phyloP scores from a whole-genome alignment of 2,113 vertebrate genomes.

The Solenodon paradoxus region DNA sequence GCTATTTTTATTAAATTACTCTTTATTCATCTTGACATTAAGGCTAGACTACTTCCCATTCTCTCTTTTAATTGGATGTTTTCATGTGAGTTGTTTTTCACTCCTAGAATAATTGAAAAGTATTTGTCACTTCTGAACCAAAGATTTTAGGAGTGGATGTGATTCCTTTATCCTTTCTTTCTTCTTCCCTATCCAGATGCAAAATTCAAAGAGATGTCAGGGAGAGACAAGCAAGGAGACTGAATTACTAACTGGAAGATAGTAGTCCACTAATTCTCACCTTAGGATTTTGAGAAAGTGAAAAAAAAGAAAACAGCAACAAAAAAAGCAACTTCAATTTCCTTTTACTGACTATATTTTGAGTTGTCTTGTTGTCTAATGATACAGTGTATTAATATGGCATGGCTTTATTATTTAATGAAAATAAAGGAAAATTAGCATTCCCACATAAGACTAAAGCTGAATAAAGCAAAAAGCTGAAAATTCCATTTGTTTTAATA shows the following conservation, averaged over 20 bases:
- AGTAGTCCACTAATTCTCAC: neutral
- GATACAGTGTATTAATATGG: neutral
- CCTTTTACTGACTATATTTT: neutral
- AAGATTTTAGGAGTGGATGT: neutral
- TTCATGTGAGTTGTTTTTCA: neutral
- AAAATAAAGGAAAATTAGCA: neutral
- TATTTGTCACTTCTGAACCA: neutral
- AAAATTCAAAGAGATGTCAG: neutral
- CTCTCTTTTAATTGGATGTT: neutral
- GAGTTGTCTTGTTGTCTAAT: neutral
- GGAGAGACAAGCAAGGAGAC: neutral
- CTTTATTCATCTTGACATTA: neutral
- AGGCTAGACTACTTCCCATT: neutral
- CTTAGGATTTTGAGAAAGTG: neutral
- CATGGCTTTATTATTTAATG: neutral
- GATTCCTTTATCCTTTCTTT: neutral
- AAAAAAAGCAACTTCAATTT: too few species aligned
- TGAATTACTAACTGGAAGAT: neutral
- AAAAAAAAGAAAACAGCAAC: too few species aligned
- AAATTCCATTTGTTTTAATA: neutral
- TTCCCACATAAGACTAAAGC: neutral
- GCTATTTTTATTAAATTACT: neutral
- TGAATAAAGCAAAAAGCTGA: neutral
- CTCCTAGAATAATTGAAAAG: neutral
- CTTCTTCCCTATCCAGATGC: neutral